Evolutionary conservation across 1,140 invertebrate species (phyloP).

Genomic region (Pristionchus pacificus): DNA sequence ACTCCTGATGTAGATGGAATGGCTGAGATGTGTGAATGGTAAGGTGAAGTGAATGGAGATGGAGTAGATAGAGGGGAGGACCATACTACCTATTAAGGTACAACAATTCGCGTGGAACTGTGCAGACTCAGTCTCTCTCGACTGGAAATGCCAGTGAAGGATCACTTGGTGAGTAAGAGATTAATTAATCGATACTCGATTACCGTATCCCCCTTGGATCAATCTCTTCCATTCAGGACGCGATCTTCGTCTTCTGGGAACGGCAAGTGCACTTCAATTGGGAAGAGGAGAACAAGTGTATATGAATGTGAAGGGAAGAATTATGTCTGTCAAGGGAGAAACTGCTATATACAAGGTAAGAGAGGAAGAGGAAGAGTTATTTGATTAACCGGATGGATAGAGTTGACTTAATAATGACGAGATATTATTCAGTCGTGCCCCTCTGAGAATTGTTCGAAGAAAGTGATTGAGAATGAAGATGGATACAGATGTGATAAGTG

Average conservation of each 20-base stretch:
- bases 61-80: too few relatives aligned
- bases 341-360: background rate
- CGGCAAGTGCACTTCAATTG: background rate
- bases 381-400: background rate
- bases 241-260: background rate
- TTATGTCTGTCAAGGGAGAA: background rate
- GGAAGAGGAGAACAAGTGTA: background rate
- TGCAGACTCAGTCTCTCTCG: background rate
- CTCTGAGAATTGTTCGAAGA: background rate
- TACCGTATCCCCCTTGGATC: too few relatives aligned
- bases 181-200: too few relatives aligned
- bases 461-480: background rate
- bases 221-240: too few relatives aligned
- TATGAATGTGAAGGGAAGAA: background rate
- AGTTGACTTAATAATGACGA: too few relatives aligned
- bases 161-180: too few relatives aligned
- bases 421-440: too few relatives aligned
- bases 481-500: slow-evolving; percentile 2
- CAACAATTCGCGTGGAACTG: background rate
- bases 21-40: background rate
- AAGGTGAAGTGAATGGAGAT: too few relatives aligned
- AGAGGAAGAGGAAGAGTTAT: background rate
- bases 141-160: background rate
- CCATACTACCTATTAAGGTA: background rate
- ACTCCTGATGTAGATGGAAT: background rate